Percentiles rank a stretch among this genome's conserved stretches.
Conservation (phyloP, 2,888 invertebrate species). For the Teinopalpus imperialis region DNA sequence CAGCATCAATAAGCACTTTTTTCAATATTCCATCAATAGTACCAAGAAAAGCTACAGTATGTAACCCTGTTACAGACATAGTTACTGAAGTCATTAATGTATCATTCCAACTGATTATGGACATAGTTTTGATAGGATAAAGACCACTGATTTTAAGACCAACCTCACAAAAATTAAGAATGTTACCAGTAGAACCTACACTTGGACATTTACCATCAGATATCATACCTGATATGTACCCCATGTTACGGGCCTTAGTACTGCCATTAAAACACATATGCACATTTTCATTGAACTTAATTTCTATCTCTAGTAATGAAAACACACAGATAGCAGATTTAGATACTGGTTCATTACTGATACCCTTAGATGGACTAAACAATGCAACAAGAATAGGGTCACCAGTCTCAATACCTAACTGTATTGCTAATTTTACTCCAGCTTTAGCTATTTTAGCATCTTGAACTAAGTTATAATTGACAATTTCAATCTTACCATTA, state of each 20-base stretch:
- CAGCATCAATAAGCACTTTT: conserved; percentile 87
- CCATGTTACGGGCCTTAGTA: conserved; percentile 95
- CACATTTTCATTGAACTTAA: conserved; percentile 97
- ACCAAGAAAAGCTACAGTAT: conserved; percentile 97
- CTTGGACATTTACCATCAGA: conserved; percentile 95
- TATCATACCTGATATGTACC: conserved; percentile 94
- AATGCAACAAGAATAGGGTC: conserved; percentile 92
- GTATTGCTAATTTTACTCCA: conserved; percentile 89
- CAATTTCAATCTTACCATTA: conserved; percentile 72
- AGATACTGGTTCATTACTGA: conserved; percentile 90
- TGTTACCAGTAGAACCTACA: conserved; percentile 93
- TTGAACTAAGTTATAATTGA: conserved; percentile 94
- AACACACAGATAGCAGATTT: conserved; percentile 97
- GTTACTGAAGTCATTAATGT: conserved; percentile 92
- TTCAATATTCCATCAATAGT: conserved; percentile 92
- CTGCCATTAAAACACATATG: conserved; percentile 98
- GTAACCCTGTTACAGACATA: conserved; percentile 93
- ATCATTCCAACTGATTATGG: conserved; percentile 89
- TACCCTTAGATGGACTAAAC: conserved; percentile 94
- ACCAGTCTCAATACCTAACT: conserved; percentile 90
- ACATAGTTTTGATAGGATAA: conserved; percentile 89
- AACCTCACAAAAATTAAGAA: conserved; percentile 95
- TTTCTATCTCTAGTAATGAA: conserved; percentile 94
- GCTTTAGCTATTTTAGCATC: conserved; percentile 95
- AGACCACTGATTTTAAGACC: conserved; percentile 95